Base-by-base conservation (phyloP, 2,888 invertebrate species). In the Megaustenia siamemsis region DNA sequence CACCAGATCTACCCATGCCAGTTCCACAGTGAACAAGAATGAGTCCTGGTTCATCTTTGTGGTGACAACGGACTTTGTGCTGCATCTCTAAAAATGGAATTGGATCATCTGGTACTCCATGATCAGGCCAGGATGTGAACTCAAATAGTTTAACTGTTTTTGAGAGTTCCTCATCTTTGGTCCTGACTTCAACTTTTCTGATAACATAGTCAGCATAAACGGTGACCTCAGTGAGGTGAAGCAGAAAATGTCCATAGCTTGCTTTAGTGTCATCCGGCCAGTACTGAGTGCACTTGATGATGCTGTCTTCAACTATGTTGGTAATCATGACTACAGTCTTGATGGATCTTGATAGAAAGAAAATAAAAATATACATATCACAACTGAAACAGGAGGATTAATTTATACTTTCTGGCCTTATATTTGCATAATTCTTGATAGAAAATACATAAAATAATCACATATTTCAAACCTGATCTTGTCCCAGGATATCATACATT, bases 161-260 rank as follows among this genome's bases (percentile, higher is more conserved):
- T 71, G 87, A 88, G 24, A 87, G 73, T 18, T 86, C 84, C 32
- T 89, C 89, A 6, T 80, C 77, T 10, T 66, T 75, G 15, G 80
- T 80, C n/a, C 66, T 71, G 40, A 93, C 88, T 1, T 86, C 88
- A 35, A 94, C 89, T 0, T 87, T 89, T 6, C 93, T 85, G 21
- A 93, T 88, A 49, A 97, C 97, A 94, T 98, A 99, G 94, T 98
- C 98, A 0, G 98, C 97, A 94, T 97, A 97, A 90, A 97, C 97
- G 93, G 97, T 97, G 91, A 97, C 97, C 93, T 97, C 97, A 89
- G 97, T 96, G 91, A 98, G 97, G 93, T 97, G 96, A 3, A 99
- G 97, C 85, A 96, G 95, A 92, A 98, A 97, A 93, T 97, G 96
- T 89, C 98, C 98, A 93, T 97, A 97, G 88, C 95, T 96, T 35